Conservation (phyloP, 64 coral and sea anemone species). For the Astreopora myriophthalma region DNA sequence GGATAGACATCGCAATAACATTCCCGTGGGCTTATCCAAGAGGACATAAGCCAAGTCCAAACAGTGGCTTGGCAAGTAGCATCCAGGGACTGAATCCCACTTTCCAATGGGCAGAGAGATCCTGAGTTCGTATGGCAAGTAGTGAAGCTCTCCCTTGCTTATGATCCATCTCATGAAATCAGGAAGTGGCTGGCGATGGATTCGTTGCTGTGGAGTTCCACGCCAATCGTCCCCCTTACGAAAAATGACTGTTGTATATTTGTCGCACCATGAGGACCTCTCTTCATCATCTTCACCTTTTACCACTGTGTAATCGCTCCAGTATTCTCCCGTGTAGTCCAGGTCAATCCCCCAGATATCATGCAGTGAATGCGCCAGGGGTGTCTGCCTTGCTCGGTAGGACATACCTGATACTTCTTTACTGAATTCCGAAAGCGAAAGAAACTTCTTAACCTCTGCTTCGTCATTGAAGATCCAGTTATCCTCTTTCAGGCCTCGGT, state of each 20-base stretch:
- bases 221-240: constrained; percentile 11
- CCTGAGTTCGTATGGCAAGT: constrained; percentile 54
- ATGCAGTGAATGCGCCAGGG: not conserved
- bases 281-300: constrained; percentile 34
- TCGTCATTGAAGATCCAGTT: constrained; percentile 64
- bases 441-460: not conserved
- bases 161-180: constrained; percentile 43
- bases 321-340: not conserved
- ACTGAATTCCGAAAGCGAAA: not conserved
- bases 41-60: constrained; percentile 51
- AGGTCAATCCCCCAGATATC: constrained; percentile 17
- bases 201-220: not conserved
- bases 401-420: constrained; percentile 21
- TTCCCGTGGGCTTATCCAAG: not conserved
- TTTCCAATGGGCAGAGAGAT: not conserved
- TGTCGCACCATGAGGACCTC: not conserved
- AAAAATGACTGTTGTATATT: constrained; percentile 32
- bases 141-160: constrained; percentile 49
- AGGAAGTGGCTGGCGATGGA: constrained; percentile 51
- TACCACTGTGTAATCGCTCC: not conserved
- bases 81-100: constrained; percentile 23
- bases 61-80: constrained; percentile 18
- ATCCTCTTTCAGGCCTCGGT: constrained; percentile 33
- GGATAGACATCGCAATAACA: not conserved
- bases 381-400: constrained; percentile 25